Evolutionary conservation across 2,797 vertebrate genomes (phyloP).

Genomic region (Chelon auratus): DNA sequence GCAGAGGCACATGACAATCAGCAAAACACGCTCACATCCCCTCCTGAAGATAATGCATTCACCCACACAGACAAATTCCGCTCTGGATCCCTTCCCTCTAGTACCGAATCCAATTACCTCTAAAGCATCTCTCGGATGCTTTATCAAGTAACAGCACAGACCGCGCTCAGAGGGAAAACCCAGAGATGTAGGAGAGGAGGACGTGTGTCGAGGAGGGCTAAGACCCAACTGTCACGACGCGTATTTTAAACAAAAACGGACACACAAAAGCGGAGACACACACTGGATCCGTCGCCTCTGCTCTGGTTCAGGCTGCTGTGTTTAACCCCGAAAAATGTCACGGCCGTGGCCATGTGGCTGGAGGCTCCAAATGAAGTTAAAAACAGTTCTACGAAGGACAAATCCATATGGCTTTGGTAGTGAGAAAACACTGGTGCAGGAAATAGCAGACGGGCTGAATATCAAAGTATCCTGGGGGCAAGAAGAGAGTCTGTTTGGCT

Average conservation of each 20-base stretch:
- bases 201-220: conserved; percentile 37
- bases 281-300: conserved; percentile 12
- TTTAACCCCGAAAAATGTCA: conserved; percentile 42
- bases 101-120: conserved; percentile 79
- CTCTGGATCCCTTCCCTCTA: conserved; percentile 64
- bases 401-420: conserved; percentile 41
- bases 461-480: conserved; percentile 31
- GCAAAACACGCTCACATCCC: conserved; percentile 8
- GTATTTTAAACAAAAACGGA: conserved; percentile 20
- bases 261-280: conserved; percentile 9
- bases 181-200: conserved; percentile 34
- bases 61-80: conserved; percentile 61
- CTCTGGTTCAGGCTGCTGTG: conserved; percentile 12
- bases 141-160: conserved; percentile 74
- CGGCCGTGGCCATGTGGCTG: conserved; percentile 28
- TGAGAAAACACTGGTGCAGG: conserved; percentile 39
- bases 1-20: not conserved
- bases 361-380: conserved; percentile 32
- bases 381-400: conserved; percentile 31
- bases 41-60: conserved; percentile 47
- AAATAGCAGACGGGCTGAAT: conserved; percentile 38
- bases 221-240: conserved; percentile 31
- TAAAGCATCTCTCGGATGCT: conserved; percentile 73
- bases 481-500: conserved; percentile 27
- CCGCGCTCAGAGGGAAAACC: conserved; percentile 48